A percentile compares a stretch with the other conserved stretches of the same genome.
These are phyloP conservation scores for Protaetia brevitarsis DNA, from an alignment of 1,140 invertebrate genomes.

Conservation along the genomic window DNA sequence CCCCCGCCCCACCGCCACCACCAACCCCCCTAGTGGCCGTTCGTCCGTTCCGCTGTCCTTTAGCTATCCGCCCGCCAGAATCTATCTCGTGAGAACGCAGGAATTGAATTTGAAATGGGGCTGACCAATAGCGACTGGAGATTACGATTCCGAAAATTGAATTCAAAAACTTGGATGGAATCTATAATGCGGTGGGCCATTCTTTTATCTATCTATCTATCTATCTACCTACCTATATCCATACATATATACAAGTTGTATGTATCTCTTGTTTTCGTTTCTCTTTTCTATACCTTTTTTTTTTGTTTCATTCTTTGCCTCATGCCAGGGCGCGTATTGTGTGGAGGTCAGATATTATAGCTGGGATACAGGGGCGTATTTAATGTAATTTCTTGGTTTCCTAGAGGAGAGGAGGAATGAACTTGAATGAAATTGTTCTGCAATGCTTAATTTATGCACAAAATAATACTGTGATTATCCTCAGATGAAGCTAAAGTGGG, in stretches of 20 bases:
- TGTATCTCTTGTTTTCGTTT: no score
- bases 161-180: constrained; percentile 50
- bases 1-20: no score
- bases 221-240: constrained; percentile 22
- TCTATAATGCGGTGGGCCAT: constrained; percentile 48
- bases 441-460: no score
- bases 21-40: constrained; percentile 39
- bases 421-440: no score
- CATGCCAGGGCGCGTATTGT: constrained; percentile 31
- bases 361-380: background rate
- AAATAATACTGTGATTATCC: no score
- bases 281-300: no score
- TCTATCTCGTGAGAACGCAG: constrained; percentile 48
- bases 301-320: constrained; percentile 1
- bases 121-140: constrained; percentile 48
- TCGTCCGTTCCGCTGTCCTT: constrained; percentile 30
- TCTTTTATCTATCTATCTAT: no score
- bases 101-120: constrained; percentile 48
- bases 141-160: constrained; percentile 49
- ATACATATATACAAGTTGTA: constrained; percentile 45
- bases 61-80: constrained; percentile 32
- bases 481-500: no score
- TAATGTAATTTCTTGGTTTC: background rate
- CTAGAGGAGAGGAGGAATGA: no score
- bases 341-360: constrained; percentile 5